Evolutionary conservation across 2,888 invertebrate species (phyloP).

Genomic region (Philereme transversata): DNA sequence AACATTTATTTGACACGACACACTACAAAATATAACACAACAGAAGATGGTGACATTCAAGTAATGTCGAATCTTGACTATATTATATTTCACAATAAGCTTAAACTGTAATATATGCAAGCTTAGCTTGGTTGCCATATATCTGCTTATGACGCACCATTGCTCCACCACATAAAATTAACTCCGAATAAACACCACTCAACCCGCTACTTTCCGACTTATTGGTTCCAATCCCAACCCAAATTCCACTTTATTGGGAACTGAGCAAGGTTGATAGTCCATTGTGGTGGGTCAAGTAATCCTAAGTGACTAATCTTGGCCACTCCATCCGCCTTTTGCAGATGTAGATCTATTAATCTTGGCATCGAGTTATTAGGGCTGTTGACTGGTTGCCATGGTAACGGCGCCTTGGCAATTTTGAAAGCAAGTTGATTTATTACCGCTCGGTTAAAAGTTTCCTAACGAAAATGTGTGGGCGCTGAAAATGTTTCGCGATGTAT

Average conservation of each 20-base stretch:
- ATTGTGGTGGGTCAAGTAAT: constrained; percentile 48
- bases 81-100: too few relatives aligned
- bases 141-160: constrained; percentile 33
- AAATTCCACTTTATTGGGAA: constrained; percentile 38
- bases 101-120: too few relatives aligned
- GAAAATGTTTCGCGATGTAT: constrained; percentile 8
- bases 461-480: constrained; percentile 16
- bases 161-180: constrained; percentile 35
- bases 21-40: too few relatives aligned
- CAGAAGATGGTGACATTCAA: too few relatives aligned
- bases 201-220: constrained; percentile 39
- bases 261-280: constrained; percentile 39
- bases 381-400: constrained; percentile 63
- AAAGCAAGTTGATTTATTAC: constrained; percentile 38
- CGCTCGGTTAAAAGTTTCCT: constrained; percentile 27
- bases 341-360: constrained; percentile 78
- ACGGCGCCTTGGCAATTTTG: constrained; percentile 39
- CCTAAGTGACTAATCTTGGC: constrained; percentile 76
- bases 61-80: too few relatives aligned
- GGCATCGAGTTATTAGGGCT: constrained; percentile 65
- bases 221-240: constrained; percentile 36
- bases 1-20: too few relatives aligned
- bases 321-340: constrained; percentile 68
- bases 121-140: background rate
- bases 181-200: constrained; percentile 34